phyloP scores from a whole-genome alignment of 2,797 vertebrate species.

The Sylvia borin region DNA sequence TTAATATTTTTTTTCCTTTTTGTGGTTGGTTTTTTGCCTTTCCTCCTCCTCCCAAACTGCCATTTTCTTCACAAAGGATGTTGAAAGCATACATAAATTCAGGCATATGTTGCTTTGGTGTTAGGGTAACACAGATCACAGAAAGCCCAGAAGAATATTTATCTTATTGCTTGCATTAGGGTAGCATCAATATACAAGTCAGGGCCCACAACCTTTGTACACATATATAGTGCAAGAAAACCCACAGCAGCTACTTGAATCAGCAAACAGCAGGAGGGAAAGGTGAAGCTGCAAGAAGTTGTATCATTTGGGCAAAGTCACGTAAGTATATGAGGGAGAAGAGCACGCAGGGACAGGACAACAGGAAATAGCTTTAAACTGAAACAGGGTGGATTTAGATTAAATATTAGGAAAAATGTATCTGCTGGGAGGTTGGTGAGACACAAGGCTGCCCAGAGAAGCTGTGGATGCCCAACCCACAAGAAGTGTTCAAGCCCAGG shows the following conservation, averaged over 20 bases:
- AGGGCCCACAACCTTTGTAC: neutral
- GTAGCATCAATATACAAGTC: neutral
- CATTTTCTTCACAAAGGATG: neutral
- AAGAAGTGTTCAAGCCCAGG: neutral
- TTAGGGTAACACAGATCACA: neutral
- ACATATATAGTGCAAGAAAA: neutral
- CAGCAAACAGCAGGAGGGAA: neutral
- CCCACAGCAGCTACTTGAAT: neutral
- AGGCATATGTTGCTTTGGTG: neutral
- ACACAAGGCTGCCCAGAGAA: neutral
- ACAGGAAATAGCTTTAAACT: neutral
- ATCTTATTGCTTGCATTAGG: neutral
- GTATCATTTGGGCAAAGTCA: neutral
- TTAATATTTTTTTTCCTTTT: too few species aligned
- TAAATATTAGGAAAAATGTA: neutral
- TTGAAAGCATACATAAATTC: neutral
- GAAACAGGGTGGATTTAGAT: neutral
- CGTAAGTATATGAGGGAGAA: rapidly evolving
- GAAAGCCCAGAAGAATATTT: neutral
- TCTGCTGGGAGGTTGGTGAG: neutral
- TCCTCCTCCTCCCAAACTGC: neutral
- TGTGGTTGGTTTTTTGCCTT: neutral
- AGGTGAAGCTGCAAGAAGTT: neutral
- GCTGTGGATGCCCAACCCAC: neutral
- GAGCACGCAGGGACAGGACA: rapidly evolving